phyloP scores from a whole-genome alignment of 2,888 invertebrate species.

The Lissonota sp. region DNA sequence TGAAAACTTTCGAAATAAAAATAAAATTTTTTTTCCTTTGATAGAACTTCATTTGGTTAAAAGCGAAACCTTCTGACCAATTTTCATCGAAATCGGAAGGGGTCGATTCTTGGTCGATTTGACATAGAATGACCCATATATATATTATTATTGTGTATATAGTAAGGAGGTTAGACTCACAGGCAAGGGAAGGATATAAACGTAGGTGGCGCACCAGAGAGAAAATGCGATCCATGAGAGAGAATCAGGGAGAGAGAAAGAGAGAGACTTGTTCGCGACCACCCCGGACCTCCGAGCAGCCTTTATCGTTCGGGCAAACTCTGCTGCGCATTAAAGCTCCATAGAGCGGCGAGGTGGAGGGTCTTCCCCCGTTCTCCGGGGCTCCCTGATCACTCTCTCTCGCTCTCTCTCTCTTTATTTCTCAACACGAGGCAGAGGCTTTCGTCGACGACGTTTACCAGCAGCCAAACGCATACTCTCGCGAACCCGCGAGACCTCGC shows the following conservation, averaged over 20 bases:
- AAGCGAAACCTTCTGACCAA: too few species aligned
- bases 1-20: too few species aligned
- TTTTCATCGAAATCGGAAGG: too few species aligned
- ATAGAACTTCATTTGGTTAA: too few species aligned
- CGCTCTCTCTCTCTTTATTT: slow-evolving; percentile 23
- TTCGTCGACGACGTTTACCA: slow-evolving; percentile 46
- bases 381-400: slow-evolving; percentile 20
- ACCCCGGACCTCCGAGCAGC: slow-evolving; percentile 63
- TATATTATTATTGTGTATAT: slow-evolving; percentile 20
- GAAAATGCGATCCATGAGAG: slow-evolving; percentile 59
- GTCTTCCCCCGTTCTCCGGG: slow-evolving; percentile 49
- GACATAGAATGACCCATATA: too few species aligned
- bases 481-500: slow-evolving; percentile 62
- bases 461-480: slow-evolving; percentile 40
- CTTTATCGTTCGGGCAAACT: slow-evolving; percentile 64
- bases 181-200: slow-evolving; percentile 38
- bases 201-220: slow-evolving; percentile 54
- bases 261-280: slow-evolving; percentile 59
- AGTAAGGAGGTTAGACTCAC: slow-evolving; percentile 35
- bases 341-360: slow-evolving; percentile 44
- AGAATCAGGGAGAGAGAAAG: slow-evolving; percentile 40
- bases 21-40: too few species aligned
- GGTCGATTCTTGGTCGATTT: too few species aligned
- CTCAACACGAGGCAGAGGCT: slow-evolving; percentile 44
- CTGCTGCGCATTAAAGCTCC: slow-evolving; percentile 65